Base-by-base conservation (phyloP, 1,140 invertebrate species). In the Cepaea nemoralis region DNA sequence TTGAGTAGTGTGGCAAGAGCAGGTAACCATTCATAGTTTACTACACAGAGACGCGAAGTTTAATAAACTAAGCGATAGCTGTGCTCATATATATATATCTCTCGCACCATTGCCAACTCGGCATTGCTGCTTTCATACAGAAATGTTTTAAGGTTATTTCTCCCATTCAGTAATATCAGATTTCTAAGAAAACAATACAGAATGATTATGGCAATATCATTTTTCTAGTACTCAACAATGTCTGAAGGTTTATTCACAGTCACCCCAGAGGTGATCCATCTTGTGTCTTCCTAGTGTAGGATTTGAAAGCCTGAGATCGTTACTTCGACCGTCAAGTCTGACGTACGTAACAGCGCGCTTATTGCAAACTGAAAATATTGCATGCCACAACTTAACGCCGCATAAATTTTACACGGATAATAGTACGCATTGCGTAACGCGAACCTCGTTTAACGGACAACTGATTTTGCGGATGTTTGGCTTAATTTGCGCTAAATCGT, bases 381-480 rank as follows among this genome's bases (percentile, higher is more conserved):
- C 59, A 63, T 27, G 59, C 59, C 16, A 5, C 5, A 63, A 31
- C 27, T 22, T 6, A 27, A 63, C 59, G 27, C 59, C 59, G 59
- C 59, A 63, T 63, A 63, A 63, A 63, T 63, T 31, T 63, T 27
- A 63, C 59, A 63, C 59, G 59, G 59, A n/a, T 63, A 63, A 63
- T 63, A 27, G 27, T 27, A 31, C 16, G n/a, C 59, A 31, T 31
- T 63, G 59, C 59, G 16, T 63, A 63, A 63, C 59, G 59, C 59
- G 59, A 31, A 31, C 59, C 59, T 63, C n/a, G 59, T 63, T 63
- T 63, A 31, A 63, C 59, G 59, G 59, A 63, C 59, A 63, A 63
- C 33, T 63, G n/a, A 16, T 63, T 31, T 63, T 63, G 50, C n/a
- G 50, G n/a, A 55, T 2, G 59, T 31, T 27, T 31, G 59, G 59